Conservation (phyloP, 2,888 invertebrate genomes). For the Trachelus iudaicus region DNA sequence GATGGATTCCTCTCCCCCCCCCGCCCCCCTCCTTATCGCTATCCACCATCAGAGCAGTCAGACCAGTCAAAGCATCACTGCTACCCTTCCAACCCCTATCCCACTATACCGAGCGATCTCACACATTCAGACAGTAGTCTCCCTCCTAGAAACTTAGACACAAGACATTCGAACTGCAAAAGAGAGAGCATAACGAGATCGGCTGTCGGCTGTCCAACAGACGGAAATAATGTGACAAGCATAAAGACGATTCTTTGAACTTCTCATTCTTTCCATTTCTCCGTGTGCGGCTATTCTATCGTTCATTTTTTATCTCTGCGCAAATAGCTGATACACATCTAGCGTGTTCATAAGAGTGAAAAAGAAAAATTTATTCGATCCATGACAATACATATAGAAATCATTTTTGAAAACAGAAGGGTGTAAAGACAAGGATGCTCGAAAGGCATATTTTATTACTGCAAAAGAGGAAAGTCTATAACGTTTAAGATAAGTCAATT, state of each 20-base stretch:
- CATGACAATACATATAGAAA: no score
- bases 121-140: background rate
- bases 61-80: background rate
- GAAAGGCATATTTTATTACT: background rate
- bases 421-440: background rate
- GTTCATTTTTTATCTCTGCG: background rate
- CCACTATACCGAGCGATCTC: background rate
- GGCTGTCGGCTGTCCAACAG: conserved; percentile 11
- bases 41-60: background rate
- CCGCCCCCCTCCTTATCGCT: background rate
- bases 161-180: background rate
- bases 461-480: background rate
- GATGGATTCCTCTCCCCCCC: no score
- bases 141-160: background rate
- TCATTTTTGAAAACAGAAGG: background rate
- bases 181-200: background rate
- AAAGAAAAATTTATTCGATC: no score
- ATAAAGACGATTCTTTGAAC: conserved; percentile 9
- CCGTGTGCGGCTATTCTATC: background rate
- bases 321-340: background rate
- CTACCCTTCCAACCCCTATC: background rate
- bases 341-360: background rate
- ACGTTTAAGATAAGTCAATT: background rate
- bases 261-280: background rate
- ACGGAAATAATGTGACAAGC: conserved; percentile 16